Evolutionary conservation across 2,797 vertebrate genomes (phyloP), one percentile per base, ranked within the genome.

Genomic region (Neostethus bicornis): DNA sequence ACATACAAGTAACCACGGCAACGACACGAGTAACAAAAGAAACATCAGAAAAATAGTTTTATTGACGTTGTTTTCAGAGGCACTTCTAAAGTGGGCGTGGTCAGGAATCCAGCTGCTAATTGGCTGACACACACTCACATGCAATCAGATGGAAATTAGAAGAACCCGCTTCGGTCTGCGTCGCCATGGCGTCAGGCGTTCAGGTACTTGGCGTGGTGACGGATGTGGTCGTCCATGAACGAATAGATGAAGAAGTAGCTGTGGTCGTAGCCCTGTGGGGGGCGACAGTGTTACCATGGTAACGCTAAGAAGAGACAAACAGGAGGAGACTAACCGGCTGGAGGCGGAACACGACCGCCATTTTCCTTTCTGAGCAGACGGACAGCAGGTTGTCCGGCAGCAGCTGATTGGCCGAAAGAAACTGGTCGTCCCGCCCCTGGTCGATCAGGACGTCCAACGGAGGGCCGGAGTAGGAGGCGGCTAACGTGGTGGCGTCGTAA

Each of bases 231-330:
- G 2, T 87, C 85, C 64, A 98, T 92, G 79, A 96, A 98, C 0
- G 95, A 95, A 69, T 93, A 92, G 52, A 98, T 94, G 81, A 99
- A 98, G 89, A 88, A 98, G 87, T 95, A 99, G 89, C 95, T 97
- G 88, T 99, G 97, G 84, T 99, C 96, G 0, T 97, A 99, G 45
- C 96, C 96, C 97, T 99, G 76, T 51, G 54, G 80, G 7, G 64
- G 42, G 52, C 57, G 81, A 49, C 5, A 4, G n/a, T 2, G 44
- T 28, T 28, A 28, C 17, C n/a, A n/a, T n/a, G n/a, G 20, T 42
- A 39, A 42, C 2, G 10, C 39, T 13, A 10, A 39, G 42, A 9
- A 12, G 10, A 32, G 32, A 13, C 2, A 5, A 7, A 4, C 0
- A 21, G 41, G 31, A 38, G n/a, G n/a, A n/a, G n/a, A 91, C 92